Base-by-base conservation (phyloP, 1,140 invertebrate genomes). In the Sitodiplosis mosellana region DNA sequence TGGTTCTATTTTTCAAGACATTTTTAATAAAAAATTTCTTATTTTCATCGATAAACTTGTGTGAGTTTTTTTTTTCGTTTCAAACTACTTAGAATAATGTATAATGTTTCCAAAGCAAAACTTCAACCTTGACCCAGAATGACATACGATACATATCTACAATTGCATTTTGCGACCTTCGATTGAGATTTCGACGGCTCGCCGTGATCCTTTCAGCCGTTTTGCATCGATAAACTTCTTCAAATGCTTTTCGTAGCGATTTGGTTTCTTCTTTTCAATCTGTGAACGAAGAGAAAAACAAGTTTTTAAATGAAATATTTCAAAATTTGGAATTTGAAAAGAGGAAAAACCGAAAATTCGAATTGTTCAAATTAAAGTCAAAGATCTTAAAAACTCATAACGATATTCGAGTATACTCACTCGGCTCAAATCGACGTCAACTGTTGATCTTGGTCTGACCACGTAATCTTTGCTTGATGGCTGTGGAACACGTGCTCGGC, bases 391-490 rank as follows among this genome's bases (percentile, higher is more conserved):
- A 4, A 40, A 1, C 14, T 47, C 33, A 49, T 19, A 22, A 41
- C 18, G 11, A 49, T 38, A 47, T 8, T 15, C 41, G 19, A 10
- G 18, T n/a, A 51, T 49, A 69, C 71, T 70, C 66, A 86, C 81
- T 53, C 78, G 71, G 53, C 76, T 80, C 66, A 91, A 83, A 64
- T 92, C 87, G 12, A 78, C 73, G 54, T 95, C 90, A 50, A 78
- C 76, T 49, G 81, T 85, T 76, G 86, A 93, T 61, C 90, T 87
- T 1, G 95, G 95, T 49, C 95, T 69, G 46, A 91, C 77, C 21
- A 98, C 83, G 63, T 99, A 99, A 65, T 98, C 94, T 70, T 93
- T 96, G 59, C 82, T 91, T 37, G 92, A 97, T 42, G 92, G 92
- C 58, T 79, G 68, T 15, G 95, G 95, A 44, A 99, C 94, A 53